Percentiles rank a stretch among this genome's conserved stretches.
phyloP scores from a whole-genome alignment of 2,113 vertebrate species.

The Paramisgurnus dabryanus region DNA sequence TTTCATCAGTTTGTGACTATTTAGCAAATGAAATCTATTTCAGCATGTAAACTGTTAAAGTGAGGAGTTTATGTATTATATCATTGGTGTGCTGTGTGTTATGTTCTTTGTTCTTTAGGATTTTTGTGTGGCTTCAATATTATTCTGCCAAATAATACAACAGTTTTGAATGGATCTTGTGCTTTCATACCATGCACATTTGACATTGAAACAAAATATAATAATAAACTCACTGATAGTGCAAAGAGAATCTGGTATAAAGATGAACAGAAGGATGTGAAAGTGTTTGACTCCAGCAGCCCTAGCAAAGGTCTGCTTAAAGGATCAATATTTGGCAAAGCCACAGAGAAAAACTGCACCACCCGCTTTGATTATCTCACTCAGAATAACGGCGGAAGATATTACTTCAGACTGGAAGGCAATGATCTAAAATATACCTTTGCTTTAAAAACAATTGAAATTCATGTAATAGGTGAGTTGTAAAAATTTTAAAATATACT shows the following conservation, averaged over 20 bases:
- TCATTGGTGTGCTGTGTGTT: background rate
- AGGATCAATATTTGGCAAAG: slow-evolving; percentile 16
- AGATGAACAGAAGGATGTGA: fast-evolving
- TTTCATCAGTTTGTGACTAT: too few relatives aligned
- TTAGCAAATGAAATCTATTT: background rate
- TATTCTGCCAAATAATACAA: background rate
- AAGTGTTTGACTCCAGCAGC: background rate
- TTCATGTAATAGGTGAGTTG: background rate
- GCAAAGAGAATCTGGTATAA: slow-evolving; percentile 4
- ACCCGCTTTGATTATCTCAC: background rate
- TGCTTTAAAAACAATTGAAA: too few relatives aligned
- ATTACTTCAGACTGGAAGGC: slow-evolving; percentile 7
- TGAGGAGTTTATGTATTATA: background rate
- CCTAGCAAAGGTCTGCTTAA: background rate
- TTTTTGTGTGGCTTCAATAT: background rate
- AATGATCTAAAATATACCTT: fast-evolving
- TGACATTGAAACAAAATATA: background rate
- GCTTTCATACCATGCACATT: slow-evolving; percentile 42
- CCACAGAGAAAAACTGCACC: slow-evolving; percentile 17
- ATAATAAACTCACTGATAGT: fast-evolving
- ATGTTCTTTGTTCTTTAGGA: slow-evolving; percentile 1
- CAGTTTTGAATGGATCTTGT: slow-evolving; percentile 33
- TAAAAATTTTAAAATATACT: background rate
- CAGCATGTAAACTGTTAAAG: background rate
- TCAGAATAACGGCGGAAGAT: background rate